A percentile compares a stretch with the other conserved stretches of the same genome.
Evolutionary conservation across 1,140 invertebrate species (phyloP).

Genomic region (Marisa cornuarietis): DNA sequence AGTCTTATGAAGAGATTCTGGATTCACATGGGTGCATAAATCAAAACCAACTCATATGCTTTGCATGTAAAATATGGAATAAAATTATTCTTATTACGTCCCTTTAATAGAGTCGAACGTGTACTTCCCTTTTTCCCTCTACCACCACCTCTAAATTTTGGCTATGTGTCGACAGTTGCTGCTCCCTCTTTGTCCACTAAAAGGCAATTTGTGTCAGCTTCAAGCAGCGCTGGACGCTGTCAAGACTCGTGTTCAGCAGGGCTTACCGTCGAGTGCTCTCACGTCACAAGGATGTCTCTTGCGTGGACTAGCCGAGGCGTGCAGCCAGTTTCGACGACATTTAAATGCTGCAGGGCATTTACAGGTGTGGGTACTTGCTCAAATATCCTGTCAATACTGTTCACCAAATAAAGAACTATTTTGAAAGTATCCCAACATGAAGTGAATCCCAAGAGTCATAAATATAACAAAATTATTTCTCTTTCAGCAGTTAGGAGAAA

Average conservation of each 20-base stretch:
- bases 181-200: slow-evolving; percentile 44
- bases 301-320: slow-evolving; percentile 37
- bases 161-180: slow-evolving; percentile 31
- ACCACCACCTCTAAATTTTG: background rate
- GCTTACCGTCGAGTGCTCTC: background rate
- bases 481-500: too few relatives aligned
- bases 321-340: slow-evolving; percentile 36
- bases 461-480: background rate
- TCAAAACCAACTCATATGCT: too few relatives aligned
- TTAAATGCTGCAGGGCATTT: slow-evolving; percentile 31
- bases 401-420: too few relatives aligned
- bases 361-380: background rate
- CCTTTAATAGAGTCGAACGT: too few relatives aligned
- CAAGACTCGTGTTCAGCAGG: slow-evolving; percentile 9
- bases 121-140: background rate
- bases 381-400: too few relatives aligned
- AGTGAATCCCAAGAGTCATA: too few relatives aligned
- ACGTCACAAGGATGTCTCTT: slow-evolving; percentile 19
- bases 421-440: too few relatives aligned
- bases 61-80: too few relatives aligned
- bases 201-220: slow-evolving; percentile 40
- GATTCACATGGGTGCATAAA: too few relatives aligned
- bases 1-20: too few relatives aligned
- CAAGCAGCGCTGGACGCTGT: slow-evolving; percentile 41
- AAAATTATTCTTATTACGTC: too few relatives aligned